A percentile compares a stretch with the other conserved stretches of the same genome.
Evolutionary conservation across 2,113 vertebrate genomes (phyloP).

Genomic region (Chionodraco myersi): DNA sequence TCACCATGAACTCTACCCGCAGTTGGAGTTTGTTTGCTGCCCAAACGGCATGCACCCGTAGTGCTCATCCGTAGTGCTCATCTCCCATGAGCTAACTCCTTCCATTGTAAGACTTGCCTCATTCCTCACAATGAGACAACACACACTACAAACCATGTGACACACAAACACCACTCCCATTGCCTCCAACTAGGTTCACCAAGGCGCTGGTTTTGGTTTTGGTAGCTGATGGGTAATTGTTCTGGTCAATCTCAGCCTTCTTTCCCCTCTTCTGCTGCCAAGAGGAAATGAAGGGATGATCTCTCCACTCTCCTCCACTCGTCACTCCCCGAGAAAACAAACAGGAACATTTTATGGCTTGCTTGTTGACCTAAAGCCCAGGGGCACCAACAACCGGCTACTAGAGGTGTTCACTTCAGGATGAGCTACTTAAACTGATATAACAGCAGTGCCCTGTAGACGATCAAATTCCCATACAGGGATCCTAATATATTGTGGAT

Average conservation of each 20-base stretch:
- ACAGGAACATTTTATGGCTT: constrained; percentile 68
- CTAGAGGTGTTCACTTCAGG: constrained; percentile 49
- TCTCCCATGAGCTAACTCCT: constrained; percentile 50
- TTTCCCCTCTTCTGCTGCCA: constrained; percentile 57
- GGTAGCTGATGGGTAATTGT: constrained; percentile 54
- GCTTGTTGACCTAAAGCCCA: constrained; percentile 67
- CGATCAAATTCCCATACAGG: constrained; percentile 14
- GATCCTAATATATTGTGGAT: constrained; percentile 5
- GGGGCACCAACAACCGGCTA: constrained; percentile 52
- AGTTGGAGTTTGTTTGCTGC: constrained; percentile 58
- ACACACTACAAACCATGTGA: constrained; percentile 6
- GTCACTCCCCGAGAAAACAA: constrained; percentile 67
- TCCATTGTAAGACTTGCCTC: constrained; percentile 49
- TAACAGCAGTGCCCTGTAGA: constrained; percentile 27
- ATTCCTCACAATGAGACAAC: constrained; percentile 34
- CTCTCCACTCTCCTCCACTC: constrained; percentile 55
- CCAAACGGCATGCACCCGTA: constrained; percentile 39
- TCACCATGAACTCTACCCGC: constrained; percentile 58
- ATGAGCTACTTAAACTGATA: constrained; percentile 51
- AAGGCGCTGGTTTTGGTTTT: constrained; percentile 28
- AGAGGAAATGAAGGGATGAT: constrained; percentile 80
- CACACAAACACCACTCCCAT: constrained; percentile 16
- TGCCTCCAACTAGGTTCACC: constrained; percentile 32
- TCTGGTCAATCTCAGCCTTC: constrained; percentile 59
- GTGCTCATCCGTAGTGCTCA: constrained; percentile 38